Base-by-base conservation (phyloP, 2,888 invertebrate genomes). In the Lycophotia porphyrea region DNA sequence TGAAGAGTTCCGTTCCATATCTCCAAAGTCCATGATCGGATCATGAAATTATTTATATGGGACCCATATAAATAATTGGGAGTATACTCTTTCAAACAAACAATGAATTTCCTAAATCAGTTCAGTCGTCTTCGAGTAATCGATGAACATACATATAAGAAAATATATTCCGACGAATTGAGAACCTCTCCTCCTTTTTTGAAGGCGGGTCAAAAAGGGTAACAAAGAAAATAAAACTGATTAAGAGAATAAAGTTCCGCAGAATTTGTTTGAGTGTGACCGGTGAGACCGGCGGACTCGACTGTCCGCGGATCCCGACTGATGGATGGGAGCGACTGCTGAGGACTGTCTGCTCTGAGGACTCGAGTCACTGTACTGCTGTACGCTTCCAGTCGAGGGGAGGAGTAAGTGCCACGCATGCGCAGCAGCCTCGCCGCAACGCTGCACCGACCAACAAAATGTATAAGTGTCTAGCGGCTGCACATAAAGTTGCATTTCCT, bases 401-500 rank as follows among this genome's bases (percentile, higher is more conserved):
- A 24, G 18, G 36, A 42, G 9, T 18, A 31, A 68, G 4, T n/a
- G 18, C 8, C 42, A 36, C 79, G 79, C 80, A 79, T 79, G 79
- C 80, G 80, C 79, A 24, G 34, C 36, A 44, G 42, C 42, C 36
- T 15, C 49, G 75, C 31, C 74, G 64, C 42, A 64, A 49, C 47
- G 15, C 67, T 78, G 66, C 67, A 79, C 74, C 80, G 39, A 42
- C 63, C 74, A 47, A 34, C 67, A 44, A n/a, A 55, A 64, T 47
- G 44, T 47, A 55, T 49, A 79, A 3, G 18, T 63, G 15, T 55
- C 31, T 42, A 74, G 27, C 27, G 1, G 36, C 24, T 78, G 70
- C 60, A 68, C 55, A 78, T 52, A 63, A 72, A 82, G 58, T 71
- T 65, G 49, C 44, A 74, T 60, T 71, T 74, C 52, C 60, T 55